phyloP scores from a whole-genome alignment of 2,888 invertebrate genomes.

The Agrilus mali region DNA sequence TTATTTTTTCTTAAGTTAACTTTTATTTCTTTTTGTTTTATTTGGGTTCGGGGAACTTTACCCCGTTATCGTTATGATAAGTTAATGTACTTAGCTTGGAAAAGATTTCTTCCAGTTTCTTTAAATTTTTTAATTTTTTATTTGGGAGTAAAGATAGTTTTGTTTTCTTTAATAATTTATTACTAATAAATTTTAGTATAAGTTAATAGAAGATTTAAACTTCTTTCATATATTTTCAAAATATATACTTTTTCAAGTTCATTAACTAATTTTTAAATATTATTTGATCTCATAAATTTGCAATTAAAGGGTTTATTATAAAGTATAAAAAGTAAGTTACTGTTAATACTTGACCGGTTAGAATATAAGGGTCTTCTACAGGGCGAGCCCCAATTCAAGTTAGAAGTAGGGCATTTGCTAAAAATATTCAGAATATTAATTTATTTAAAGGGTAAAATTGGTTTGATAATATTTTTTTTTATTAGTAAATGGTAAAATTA shows the following conservation, averaged over 20 bases:
- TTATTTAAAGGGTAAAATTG: slow-evolving; percentile 50
- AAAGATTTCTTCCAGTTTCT: slow-evolving; percentile 48
- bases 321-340: slow-evolving; percentile 45
- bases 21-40: slow-evolving; percentile 47
- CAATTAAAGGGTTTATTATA: slow-evolving; percentile 39
- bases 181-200: slow-evolving; percentile 35
- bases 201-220: slow-evolving; percentile 42
- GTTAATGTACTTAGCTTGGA: slow-evolving; percentile 57
- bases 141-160: slow-evolving; percentile 40
- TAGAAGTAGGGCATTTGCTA: slow-evolving; percentile 44
- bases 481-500: slow-evolving; percentile 44
- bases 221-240: slow-evolving; percentile 58
- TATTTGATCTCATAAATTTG: slow-evolving; percentile 43
- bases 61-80: slow-evolving; percentile 68
- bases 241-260: slow-evolving; percentile 54
- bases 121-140: slow-evolving; percentile 50
- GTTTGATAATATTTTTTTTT: slow-evolving; percentile 42
- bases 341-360: slow-evolving; percentile 48
- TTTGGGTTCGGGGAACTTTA: slow-evolving; percentile 52
- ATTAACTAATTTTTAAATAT: slow-evolving; percentile 40
- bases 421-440: slow-evolving; percentile 46
- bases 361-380: slow-evolving; percentile 53
- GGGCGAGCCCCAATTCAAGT: slow-evolving; percentile 61
- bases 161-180: slow-evolving; percentile 26
- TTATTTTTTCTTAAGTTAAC: slow-evolving; percentile 43